Conservation (phyloP, 2,888 invertebrate species). For the Phyllotreta cruciferae region DNA sequence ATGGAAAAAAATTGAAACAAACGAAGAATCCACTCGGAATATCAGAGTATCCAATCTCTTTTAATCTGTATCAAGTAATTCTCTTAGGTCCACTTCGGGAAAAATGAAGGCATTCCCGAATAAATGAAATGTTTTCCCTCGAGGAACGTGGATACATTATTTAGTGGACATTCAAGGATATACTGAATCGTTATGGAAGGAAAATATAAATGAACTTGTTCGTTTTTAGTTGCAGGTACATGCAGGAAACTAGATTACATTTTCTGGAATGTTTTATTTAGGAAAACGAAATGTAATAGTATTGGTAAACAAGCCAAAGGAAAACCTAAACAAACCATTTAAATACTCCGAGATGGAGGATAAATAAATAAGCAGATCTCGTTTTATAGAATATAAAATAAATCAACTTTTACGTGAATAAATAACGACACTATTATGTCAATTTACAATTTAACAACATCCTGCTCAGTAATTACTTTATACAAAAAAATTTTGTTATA, state of each 20-base stretch:
- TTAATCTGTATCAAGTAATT: constrained; percentile 61
- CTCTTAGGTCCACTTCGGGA: constrained; percentile 60
- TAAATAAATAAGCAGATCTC: too few species aligned
- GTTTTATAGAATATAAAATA: too few species aligned
- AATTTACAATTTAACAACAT: constrained; percentile 20
- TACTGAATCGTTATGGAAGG: constrained; percentile 41
- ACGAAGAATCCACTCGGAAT: constrained; percentile 55
- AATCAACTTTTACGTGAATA: neutral
- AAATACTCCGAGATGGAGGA: too few species aligned
- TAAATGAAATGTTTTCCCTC: constrained; percentile 59
- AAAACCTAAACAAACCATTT: neutral
- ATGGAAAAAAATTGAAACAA: constrained; percentile 50
- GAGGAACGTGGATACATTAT: constrained; percentile 57
- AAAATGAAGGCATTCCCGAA: constrained; percentile 61
- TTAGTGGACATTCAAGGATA: constrained; percentile 50
- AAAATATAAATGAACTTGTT: constrained; percentile 39
- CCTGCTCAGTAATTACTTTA: constrained; percentile 21
- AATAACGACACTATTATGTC: constrained; percentile 13
- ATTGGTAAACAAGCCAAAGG: neutral
- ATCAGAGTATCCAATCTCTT: constrained; percentile 60
- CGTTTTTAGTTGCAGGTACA: constrained; percentile 16
- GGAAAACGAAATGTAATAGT: constrained; percentile 12
- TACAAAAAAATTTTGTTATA: constrained; percentile 11
- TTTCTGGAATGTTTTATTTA: constrained; percentile 19
- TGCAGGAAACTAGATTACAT: constrained; percentile 23